These are phyloP conservation scores for Rapana venosa DNA, from an alignment of 2,888 invertebrate genomes.

Conservation along the genomic window DNA sequence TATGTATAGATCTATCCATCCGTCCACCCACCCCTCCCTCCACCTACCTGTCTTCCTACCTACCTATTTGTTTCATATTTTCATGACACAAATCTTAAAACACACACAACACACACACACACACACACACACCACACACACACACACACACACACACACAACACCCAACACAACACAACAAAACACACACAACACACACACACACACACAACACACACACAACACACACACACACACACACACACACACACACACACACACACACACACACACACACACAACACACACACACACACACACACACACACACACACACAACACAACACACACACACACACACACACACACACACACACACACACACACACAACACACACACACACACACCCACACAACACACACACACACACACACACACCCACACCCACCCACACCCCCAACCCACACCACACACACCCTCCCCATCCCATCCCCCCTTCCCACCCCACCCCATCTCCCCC, in stretches of 20 bases:
- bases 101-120: background rate
- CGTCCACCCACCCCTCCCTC: too few relatives aligned
- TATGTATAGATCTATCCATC: too few relatives aligned
- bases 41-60: too few relatives aligned
- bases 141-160: conserved; percentile 1
- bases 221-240: background rate
- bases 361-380: background rate
- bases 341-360: background rate
- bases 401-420: background rate
- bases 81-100: background rate
- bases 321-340: background rate
- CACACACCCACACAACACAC: background rate
- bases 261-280: background rate
- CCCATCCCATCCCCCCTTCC: background rate
- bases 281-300: conserved; percentile 1
- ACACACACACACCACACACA: conserved; percentile 1
- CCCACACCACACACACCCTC: background rate
- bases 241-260: conserved; percentile 1
- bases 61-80: too few relatives aligned
- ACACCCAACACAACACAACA: background rate
- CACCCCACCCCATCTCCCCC: background rate
- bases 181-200: background rate
- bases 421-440: background rate
- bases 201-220: background rate
- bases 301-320: conserved; percentile 1